These are phyloP conservation scores for Apodemus speciosus DNA, from an alignment of 2,113 vertebrate species.

Conservation along the genomic window DNA sequence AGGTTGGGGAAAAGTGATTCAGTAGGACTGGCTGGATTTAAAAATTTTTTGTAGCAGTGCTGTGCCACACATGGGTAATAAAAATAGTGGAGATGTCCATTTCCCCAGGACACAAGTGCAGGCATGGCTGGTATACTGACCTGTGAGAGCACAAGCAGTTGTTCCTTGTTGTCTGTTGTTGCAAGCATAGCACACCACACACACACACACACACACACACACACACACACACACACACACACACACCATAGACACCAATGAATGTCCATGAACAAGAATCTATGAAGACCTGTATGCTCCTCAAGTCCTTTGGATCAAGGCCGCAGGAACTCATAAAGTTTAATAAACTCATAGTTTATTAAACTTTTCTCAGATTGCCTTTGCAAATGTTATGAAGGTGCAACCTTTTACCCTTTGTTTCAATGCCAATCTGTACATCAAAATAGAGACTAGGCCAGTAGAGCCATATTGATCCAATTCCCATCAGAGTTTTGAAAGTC, in stretches of 20 bases:
- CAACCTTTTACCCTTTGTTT: not conserved
- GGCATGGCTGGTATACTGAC: fast-evolving
- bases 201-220: too few relatives aligned
- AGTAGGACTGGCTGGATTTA: not conserved
- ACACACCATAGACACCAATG: fast-evolving
- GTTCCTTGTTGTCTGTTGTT: not conserved
- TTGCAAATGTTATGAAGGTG: not conserved
- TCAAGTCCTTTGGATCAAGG: not conserved
- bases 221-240: not conserved
- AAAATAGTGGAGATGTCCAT: not conserved
- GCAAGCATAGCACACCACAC: too few relatives aligned
- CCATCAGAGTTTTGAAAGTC: not conserved
- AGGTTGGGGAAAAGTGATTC: fast-evolving
- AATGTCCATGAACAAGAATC: fast-evolving
- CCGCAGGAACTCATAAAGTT: too few relatives aligned
- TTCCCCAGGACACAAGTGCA: too few relatives aligned
- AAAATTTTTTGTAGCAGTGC: not conserved
- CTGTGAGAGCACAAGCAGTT: fast-evolving
- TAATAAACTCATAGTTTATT: not conserved
- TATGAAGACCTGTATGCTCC: fast-evolving
- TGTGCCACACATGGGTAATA: fast-evolving
- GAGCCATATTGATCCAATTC: not conserved
- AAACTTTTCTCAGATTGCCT: not conserved
- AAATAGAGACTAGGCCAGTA: not conserved
- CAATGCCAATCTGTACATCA: not conserved